Evolutionary conservation across 2,888 invertebrate genomes (phyloP).

Genomic region (Polyommatus iphigenia): DNA sequence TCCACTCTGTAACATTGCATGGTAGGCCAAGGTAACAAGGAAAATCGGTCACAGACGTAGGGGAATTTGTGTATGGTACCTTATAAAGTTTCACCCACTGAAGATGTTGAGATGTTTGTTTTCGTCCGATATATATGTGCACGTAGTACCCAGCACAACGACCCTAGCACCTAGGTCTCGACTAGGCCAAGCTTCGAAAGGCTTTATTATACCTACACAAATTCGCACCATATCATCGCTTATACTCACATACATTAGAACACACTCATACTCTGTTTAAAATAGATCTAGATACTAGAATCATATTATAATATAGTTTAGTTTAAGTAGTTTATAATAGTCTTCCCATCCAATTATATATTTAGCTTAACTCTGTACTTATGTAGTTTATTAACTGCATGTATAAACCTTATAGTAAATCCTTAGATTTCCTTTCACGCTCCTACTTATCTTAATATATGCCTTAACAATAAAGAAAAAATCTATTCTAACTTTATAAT

Average conservation of each 20-base stretch:
- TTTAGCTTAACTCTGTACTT: neutral
- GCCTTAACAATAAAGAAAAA: neutral
- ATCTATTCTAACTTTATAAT: neutral
- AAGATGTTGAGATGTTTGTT: slow-evolving; percentile 59
- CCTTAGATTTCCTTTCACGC: neutral
- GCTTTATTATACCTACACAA: slow-evolving; percentile 78
- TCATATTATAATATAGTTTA: neutral
- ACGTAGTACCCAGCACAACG: slow-evolving; percentile 57
- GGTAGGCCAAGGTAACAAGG: slow-evolving; percentile 59
- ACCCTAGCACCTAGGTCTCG: slow-evolving; percentile 40
- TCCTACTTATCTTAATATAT: neutral
- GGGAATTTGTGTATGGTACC: slow-evolving; percentile 80
- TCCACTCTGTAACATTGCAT: slow-evolving; percentile 64
- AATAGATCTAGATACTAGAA: slow-evolving; percentile 16
- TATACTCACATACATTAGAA: slow-evolving; percentile 28
- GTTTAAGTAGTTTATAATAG: neutral
- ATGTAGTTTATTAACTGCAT: neutral
- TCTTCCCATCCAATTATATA: neutral
- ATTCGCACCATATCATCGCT: slow-evolving; percentile 59
- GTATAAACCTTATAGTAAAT: neutral
- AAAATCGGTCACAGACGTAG: slow-evolving; percentile 55
- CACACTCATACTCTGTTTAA: slow-evolving; percentile 9
- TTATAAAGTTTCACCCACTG: slow-evolving; percentile 80
- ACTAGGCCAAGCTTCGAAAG: slow-evolving; percentile 43
- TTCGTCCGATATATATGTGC: slow-evolving; percentile 63